Percentiles rank a stretch among this genome's conserved stretches.
Conservation (phyloP, 2,888 invertebrate species). For the Ennomos fuscantarius region DNA sequence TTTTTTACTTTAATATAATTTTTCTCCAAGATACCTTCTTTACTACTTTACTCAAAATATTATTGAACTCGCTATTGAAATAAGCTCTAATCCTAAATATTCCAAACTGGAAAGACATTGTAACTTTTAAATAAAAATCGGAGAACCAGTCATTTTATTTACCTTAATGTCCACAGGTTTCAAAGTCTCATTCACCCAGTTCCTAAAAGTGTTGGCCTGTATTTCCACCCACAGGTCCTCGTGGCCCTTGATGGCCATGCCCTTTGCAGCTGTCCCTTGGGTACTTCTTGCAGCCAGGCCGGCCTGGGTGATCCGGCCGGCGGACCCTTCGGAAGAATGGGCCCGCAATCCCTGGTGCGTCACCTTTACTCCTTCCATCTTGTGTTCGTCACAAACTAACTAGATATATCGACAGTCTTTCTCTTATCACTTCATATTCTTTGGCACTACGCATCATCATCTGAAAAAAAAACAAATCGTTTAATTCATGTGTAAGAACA, state of each 20-base stretch:
- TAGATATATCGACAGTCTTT: conserved; percentile 40
- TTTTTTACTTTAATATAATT: too few relatives aligned
- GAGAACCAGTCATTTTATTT: conserved; percentile 18
- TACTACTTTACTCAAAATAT: too few relatives aligned
- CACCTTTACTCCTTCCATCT: conserved; percentile 83
- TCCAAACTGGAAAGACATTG: too few relatives aligned
- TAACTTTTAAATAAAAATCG: too few relatives aligned
- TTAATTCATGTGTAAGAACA: neutral
- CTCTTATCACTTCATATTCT: conserved; percentile 48
- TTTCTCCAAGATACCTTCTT: too few relatives aligned
- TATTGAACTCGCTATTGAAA: too few relatives aligned
- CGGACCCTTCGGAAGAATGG: conserved; percentile 85
- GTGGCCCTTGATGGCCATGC: conserved; percentile 97
- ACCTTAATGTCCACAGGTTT: conserved; percentile 89
- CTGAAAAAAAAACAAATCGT: conserved; percentile 49
- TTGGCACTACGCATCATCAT: conserved; percentile 60
- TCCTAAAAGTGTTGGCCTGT: conserved; percentile 97
- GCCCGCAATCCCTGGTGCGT: conserved; percentile 85
- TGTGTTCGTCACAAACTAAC: conserved; percentile 48
- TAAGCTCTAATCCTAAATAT: too few relatives aligned
- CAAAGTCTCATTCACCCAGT: conserved; percentile 98
- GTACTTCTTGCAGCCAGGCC: conserved; percentile 95
- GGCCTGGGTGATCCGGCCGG: conserved; percentile 88
- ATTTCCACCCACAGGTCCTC: conserved; percentile 98
- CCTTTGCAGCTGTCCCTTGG: conserved; percentile 96